Base-by-base conservation (phyloP, 2,113 vertebrate species). In the Campylomormyrus tamandua region DNA sequence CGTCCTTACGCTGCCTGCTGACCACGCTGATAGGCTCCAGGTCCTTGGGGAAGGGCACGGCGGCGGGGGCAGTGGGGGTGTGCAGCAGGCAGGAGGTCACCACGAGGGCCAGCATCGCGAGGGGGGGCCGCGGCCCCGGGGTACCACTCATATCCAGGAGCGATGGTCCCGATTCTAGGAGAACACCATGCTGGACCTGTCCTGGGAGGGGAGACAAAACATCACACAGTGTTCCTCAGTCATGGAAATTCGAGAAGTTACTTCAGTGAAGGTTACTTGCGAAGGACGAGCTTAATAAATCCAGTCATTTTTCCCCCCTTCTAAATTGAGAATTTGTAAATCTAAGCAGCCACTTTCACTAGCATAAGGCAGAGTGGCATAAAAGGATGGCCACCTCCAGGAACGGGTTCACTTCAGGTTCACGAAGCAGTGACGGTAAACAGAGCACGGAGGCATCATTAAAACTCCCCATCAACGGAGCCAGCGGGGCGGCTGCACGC, bases 21-120 rank as follows among this genome's bases (percentile, higher is more conserved):
- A 96, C 93, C 0, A 91, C 58, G 93, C 94, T 94, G 95, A 96
- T 94, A 39, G 96, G 95, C 88, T 96, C 95, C 92, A 96, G 92
- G 93, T 96, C 96, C 87, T 95, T 95, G 89, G 96, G 96, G 91
- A 96, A 96, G 85, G 95, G 95, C 3, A 92, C 90, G 80, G 92
- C 94, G 86, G 92, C 95, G 74, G 92, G 94, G 87, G 93, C 95
- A 3, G 92, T 92, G 92, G 92, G 92, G 90, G 92, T 92, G 88
- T 89, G 93, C 89, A 92, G 92, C 88, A 94, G 91, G 91, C 93
- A 70, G 91, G 93, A 91, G 90, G 92, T 90, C 11, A 95, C 56
- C 92, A 93, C 46, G 89, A 95, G 91, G 7, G 92, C 39, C 93
- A 92, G 92, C 35, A 91, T 93, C 92, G 94, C 91, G 89, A 94